These are phyloP conservation scores for Micrasema longulum DNA, from an alignment of 1,140 invertebrate genomes.

Conservation along the genomic window DNA sequence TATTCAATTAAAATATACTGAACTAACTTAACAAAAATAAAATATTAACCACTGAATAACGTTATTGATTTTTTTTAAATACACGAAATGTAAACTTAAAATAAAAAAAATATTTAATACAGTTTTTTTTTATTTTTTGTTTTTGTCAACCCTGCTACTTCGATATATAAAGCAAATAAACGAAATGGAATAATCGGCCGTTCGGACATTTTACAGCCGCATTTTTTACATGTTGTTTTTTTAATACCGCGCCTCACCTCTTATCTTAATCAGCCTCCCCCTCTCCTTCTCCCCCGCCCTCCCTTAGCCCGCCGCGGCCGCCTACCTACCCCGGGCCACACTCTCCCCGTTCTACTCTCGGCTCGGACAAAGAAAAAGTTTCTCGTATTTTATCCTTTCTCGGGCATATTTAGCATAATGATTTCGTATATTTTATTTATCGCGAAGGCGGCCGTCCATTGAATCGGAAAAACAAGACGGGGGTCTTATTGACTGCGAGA, in stretches of 20 bases:
- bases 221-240: slow-evolving; percentile 47
- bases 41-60: no score
- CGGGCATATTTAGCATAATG: slow-evolving; percentile 10
- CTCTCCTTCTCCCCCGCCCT: neutral
- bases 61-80: no score
- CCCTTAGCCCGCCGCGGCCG: neutral
- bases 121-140: no score
- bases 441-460: no score
- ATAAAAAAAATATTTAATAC: no score
- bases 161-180: slow-evolving; percentile 40
- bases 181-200: slow-evolving; percentile 37
- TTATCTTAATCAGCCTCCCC: slow-evolving; percentile 53
- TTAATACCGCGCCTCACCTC: slow-evolving; percentile 49
- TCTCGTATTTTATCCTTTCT: slow-evolving; percentile 28
- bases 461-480: no score
- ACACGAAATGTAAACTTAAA: no score
- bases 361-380: neutral
- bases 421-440: slow-evolving; percentile 1
- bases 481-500: no score
- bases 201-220: slow-evolving; percentile 42
- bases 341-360: neutral
- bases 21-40: no score
- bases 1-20: no score
- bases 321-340: neutral
- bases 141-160: slow-evolving; percentile 9